phyloP scores from a whole-genome alignment of 2,888 invertebrate genomes.

The Rotaria socialis region DNA sequence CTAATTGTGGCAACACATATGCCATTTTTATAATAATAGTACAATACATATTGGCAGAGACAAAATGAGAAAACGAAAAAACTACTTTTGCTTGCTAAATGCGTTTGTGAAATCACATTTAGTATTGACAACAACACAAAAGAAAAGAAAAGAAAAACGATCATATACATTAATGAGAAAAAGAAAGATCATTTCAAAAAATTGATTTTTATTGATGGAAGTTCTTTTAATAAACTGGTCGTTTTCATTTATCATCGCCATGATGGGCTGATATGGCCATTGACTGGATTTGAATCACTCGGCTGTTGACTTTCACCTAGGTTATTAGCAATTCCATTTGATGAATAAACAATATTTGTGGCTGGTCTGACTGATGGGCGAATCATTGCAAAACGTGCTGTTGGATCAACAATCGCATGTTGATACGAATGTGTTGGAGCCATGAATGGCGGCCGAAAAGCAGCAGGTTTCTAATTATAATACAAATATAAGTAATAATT shows the following conservation, averaged over 20 bases:
- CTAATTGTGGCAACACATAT: constrained; percentile 17
- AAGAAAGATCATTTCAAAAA: not conserved
- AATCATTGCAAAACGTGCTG: constrained; percentile 1
- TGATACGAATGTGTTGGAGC: constrained; percentile 24
- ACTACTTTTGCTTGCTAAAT: not conserved
- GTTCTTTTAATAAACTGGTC: too few relatives aligned
- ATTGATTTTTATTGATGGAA: not conserved
- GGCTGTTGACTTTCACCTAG: not conserved
- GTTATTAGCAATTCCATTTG: not conserved
- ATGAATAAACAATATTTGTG: not conserved
- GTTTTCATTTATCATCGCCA: not conserved
- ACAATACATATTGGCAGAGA: constrained; percentile 11
- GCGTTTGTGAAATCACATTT: constrained; percentile 1
- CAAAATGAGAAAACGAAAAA: not conserved
- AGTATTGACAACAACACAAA: not conserved
- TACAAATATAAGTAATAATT: too few relatives aligned
- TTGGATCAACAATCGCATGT: constrained; percentile 10
- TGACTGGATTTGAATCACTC: not conserved
- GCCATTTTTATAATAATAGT: constrained; percentile 13
- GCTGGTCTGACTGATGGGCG: constrained; percentile 2
- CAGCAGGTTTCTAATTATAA: not conserved
- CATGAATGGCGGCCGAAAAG: not conserved
- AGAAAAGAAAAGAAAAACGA: not conserved
- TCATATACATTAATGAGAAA: not conserved
- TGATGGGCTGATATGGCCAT: not conserved